Percentiles rank a stretch among this genome's conserved stretches.
Conservation (phyloP, 2,888 invertebrate species). For the Andrena hattorfiana region DNA sequence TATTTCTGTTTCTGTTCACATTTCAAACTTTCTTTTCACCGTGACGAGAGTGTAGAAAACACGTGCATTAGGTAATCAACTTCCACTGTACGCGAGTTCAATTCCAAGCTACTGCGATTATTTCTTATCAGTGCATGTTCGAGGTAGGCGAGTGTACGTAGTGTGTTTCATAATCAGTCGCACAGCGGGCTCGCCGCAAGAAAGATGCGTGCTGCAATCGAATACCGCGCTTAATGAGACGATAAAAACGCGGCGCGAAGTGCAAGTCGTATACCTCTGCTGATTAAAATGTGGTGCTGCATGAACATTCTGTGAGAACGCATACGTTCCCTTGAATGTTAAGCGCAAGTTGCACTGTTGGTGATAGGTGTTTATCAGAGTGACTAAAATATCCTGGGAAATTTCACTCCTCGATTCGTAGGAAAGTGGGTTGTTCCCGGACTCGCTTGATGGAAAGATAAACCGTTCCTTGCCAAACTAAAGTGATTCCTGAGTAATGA, state of each 20-base stretch:
- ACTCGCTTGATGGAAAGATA: not conserved
- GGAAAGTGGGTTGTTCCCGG: not conserved
- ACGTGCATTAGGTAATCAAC: conserved; percentile 14
- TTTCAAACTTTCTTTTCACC: too few species aligned
- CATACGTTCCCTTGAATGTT: not conserved
- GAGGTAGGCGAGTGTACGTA: conserved; percentile 22
- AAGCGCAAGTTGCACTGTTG: too few species aligned
- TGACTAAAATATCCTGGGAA: not conserved
- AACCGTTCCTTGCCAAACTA: not conserved
- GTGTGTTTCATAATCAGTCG: conserved; percentile 49
- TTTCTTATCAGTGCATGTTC: conserved; percentile 46
- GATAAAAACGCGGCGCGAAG: not conserved
- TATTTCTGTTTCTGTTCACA: too few species aligned
- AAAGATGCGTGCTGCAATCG: conserved; percentile 18
- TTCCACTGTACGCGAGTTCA: not conserved
- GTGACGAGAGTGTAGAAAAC: not conserved
- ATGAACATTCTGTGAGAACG: not conserved
- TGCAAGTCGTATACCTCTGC: not conserved
- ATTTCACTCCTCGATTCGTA: not conserved
- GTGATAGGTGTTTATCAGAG: not conserved
- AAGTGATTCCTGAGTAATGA: not conserved
- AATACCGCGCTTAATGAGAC: not conserved
- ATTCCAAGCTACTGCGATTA: conserved; percentile 30
- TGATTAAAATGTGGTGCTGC: not conserved
- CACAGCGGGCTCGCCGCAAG: conserved; percentile 2